Evolutionary conservation across 2,113 vertebrate species (phyloP).

Genomic region (Mastomys coucha): DNA sequence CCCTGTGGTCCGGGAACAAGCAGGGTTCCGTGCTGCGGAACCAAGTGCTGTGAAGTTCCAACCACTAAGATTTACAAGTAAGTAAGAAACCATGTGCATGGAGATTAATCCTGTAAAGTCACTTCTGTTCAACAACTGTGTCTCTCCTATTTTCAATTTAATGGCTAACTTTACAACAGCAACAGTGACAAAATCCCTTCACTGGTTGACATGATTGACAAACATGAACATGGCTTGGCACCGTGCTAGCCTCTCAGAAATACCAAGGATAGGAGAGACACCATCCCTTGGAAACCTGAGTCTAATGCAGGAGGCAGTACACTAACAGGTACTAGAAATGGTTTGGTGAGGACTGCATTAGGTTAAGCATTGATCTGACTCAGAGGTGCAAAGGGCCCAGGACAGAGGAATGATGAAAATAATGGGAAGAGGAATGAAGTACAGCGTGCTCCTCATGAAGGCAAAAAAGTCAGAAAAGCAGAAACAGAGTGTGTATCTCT

Average conservation of each 20-base stretch:
- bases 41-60: background rate
- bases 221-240: background rate
- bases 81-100: background rate
- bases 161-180: background rate
- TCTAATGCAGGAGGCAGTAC: background rate
- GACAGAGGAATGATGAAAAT: background rate
- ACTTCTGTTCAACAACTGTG: background rate
- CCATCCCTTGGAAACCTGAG: background rate
- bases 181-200: background rate
- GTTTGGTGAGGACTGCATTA: background rate
- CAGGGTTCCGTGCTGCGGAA: too few species aligned
- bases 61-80: background rate
- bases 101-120: background rate
- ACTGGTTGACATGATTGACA: background rate
- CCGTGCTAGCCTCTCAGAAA: background rate
- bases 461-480: background rate
- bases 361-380: background rate
- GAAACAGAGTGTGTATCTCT: rapidly evolving
- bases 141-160: background rate
- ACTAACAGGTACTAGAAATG: background rate
- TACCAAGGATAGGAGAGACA: background rate
- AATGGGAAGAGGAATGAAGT: background rate
- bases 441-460: background rate
- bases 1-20: background rate
- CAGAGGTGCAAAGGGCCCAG: background rate